Evolutionary conservation across 1,140 invertebrate species (phyloP), one percentile per base, ranked within the genome.

Genomic region (Papilio glaucus): DNA sequence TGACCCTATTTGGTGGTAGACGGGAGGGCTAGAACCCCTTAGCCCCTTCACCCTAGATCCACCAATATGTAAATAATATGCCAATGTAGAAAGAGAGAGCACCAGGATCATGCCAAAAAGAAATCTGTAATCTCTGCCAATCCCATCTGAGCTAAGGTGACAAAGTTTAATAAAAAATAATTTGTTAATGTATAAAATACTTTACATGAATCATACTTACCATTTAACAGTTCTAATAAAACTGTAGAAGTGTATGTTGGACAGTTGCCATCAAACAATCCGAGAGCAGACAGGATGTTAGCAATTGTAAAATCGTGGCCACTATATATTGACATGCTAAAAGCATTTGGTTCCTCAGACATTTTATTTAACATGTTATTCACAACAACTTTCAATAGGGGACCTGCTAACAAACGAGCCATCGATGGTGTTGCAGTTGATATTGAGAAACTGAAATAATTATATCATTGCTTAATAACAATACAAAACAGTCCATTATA

Each of bases 281-380:
- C 94, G 29, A 98, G 87, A 0, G 96, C 94, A 85, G 96, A 96
- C 4, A 98, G 92, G 33, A 98, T 79, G 79, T 96, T 96, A 0
- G 96, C 96, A 8, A 98, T 85, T 0, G 97, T 98, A 4, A 96
- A 95, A 87, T 98, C 98, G 87, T 98, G 98, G 29, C 94, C 96
- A 82, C 96, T 97, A 80, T 96, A 97, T 24, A 97, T 93, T 82
- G 95, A 95, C 60, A 97, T 74, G 78, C 96, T 97, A 38, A 95
- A 93, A 75, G 95, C 57, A 21, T 72, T 63, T 26, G 57, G 7
- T n/a, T 72, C 79, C 13, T 81, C 77, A 18, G 94, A 94, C 0
- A 91, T 86, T 76, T 95, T 94, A 1, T 88, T 77, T 0, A 89
- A 76, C 88, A 96, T 95, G 45, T 95, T 94, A 0, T 94, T 72